phyloP scores from a whole-genome alignment of 2,113 vertebrate species.

The Leucosticte australis region DNA sequence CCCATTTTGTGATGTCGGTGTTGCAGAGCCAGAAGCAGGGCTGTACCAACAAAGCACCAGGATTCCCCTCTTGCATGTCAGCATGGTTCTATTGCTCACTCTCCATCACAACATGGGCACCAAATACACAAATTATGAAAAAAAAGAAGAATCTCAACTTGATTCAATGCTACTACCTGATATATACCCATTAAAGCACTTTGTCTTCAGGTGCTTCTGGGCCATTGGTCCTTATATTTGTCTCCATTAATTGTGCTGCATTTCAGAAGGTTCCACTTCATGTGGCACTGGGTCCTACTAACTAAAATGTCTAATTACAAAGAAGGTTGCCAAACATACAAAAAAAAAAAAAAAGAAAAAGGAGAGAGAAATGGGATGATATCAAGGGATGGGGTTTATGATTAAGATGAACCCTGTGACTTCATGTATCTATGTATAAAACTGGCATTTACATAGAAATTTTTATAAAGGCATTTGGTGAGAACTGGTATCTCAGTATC shows the following conservation, averaged over 20 bases:
- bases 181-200: neutral
- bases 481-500: neutral
- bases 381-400: neutral
- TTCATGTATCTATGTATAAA: neutral
- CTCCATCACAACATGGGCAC: neutral
- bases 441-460: neutral
- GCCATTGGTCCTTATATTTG: neutral
- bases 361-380: fast-evolving
- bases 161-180: neutral
- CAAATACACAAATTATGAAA: neutral
- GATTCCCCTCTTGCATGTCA: neutral
- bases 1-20: neutral
- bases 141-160: neutral
- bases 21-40: neutral
- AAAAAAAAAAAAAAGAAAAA: too few relatives aligned
- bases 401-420: neutral
- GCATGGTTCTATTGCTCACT: neutral
- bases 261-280: neutral
- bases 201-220: neutral
- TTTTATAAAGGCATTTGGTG: neutral
- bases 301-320: neutral
- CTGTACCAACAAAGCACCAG: neutral
- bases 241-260: neutral
- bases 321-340: neutral
- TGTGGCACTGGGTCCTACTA: neutral